Base-by-base conservation (phyloP, 2,797 vertebrate species). In the Coregonus sp. region DNA sequence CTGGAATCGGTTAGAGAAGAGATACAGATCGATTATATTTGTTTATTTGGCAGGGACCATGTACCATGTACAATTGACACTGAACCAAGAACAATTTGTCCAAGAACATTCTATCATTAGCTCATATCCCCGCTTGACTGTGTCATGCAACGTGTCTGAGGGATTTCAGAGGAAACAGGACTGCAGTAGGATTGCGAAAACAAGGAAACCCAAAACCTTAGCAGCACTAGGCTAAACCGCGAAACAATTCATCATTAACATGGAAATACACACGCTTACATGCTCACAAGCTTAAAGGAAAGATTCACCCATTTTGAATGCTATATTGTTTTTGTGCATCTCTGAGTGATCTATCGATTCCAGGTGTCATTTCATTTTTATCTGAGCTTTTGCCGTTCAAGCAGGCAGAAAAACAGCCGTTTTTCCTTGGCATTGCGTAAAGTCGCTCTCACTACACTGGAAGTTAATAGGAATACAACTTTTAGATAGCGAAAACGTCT, bases 1-100 rank as follows among this genome's bases (percentile, higher is more conserved):
- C 98, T 99, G 80, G 29, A 88, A 88, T 67, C 40, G 25, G 78
- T 11, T 67, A 61, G 76, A 25, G 75, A 18, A 69, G 11, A n/a
- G 25, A 37, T 0, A 12, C 40, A 47, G 40, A 61, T 16, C 3
- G 0, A 47, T 47, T 25, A 25, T 25, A 25, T 25, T 47, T 47
- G 40, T 47, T 47, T 15, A 79, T 33, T 29, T 33, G 16, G 82
- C 68, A 3, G 5, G 6, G 20, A 80, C 40, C 9, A 47, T 47
- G 40, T 1, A 47, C 9, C 9, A 47, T 47, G 40, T 1, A 47
- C 9, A 12, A 12, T 9, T 11, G 40, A 47, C 40, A 47, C 40
- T 47, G 9, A 47, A 47, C 40, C 25, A 25, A 25, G 25, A 25
- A 25, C 25, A 25, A 25, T 25, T 25, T 25, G 40, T 47, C 63